A percentile compares a stretch with the other conserved stretches of the same genome.
Conservation (phyloP, 2,113 vertebrate genomes). For the Microcebus ravelobensis region DNA sequence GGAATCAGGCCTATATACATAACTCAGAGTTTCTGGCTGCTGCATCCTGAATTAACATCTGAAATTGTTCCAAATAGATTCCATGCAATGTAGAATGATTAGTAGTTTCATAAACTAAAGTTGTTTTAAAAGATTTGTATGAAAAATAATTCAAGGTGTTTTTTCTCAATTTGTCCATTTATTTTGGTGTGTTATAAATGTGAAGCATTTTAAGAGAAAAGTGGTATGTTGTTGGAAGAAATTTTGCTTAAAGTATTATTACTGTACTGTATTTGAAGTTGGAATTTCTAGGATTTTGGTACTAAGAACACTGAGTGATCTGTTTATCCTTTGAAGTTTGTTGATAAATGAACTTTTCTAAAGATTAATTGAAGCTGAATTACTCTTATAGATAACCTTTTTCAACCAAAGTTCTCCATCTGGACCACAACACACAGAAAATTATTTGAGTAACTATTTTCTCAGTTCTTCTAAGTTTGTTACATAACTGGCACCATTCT, state of each 20-base stretch:
- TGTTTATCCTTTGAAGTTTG: not conserved
- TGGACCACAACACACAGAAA: not conserved
- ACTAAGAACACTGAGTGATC: not conserved
- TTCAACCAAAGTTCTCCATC: not conserved
- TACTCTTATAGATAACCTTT: not conserved
- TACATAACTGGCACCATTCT: not conserved
- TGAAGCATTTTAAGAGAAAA: slow-evolving; percentile 44
- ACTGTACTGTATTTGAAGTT: not conserved
- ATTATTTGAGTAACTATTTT: slow-evolving; percentile 1
- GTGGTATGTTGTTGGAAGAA: not conserved
- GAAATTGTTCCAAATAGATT: not conserved
- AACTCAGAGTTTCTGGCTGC: not conserved
- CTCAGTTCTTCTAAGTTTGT: not conserved
- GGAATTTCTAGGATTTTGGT: slow-evolving; percentile 13
- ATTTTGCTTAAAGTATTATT: not conserved
- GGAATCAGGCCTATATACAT: not conserved
- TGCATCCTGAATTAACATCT: not conserved
- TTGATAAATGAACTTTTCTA: not conserved
- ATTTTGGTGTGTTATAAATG: not conserved
- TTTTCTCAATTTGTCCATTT: slow-evolving; percentile 7
- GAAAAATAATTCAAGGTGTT: slow-evolving; percentile 9
- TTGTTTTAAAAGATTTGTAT: not conserved
- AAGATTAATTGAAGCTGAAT: not conserved
- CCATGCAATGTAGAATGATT: not conserved
- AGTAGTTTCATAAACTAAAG: not conserved